phyloP scores from a whole-genome alignment of 2,797 vertebrate species.

The Denticeps clupeoides region DNA sequence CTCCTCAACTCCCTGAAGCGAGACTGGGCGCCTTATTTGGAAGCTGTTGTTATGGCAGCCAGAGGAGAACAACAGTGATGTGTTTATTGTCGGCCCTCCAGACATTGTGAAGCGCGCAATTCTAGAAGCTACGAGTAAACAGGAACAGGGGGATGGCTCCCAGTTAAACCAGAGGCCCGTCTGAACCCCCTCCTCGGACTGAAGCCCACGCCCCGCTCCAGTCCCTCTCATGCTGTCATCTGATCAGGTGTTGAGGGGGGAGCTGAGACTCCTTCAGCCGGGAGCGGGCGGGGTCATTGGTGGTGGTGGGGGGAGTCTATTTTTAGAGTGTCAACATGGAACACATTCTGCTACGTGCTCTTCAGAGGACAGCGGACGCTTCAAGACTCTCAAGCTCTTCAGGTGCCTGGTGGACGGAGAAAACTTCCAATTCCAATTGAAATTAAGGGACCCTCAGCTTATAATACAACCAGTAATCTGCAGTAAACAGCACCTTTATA shows the following conservation, averaged over 20 bases:
- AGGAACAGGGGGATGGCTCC: too few relatives aligned
- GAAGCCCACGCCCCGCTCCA: too few relatives aligned
- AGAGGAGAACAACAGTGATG: not conserved
- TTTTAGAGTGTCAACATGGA: constrained; percentile 39
- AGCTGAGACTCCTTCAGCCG: constrained; percentile 20
- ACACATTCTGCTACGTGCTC: constrained; percentile 31
- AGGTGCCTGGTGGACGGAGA: too few relatives aligned
- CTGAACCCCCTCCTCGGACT: too few relatives aligned
- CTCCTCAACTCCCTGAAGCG: not conserved
- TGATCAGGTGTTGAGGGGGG: constrained; percentile 29
- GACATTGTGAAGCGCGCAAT: not conserved
- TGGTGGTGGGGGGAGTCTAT: too few relatives aligned
- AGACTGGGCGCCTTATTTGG: not conserved
- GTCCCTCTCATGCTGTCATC: constrained; percentile 17
- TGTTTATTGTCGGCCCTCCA: not conserved
- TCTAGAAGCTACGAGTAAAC: too few relatives aligned
- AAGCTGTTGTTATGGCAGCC: not conserved
- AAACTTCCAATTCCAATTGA: too few relatives aligned
- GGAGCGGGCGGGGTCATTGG: too few relatives aligned
- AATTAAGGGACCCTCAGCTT: too few relatives aligned
- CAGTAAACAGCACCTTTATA: too few relatives aligned
- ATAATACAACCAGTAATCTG: too few relatives aligned
- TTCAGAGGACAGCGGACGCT: constrained; percentile 21
- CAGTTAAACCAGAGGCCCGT: too few relatives aligned
- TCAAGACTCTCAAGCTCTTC: not conserved